Conservation (phyloP, 2,888 invertebrate genomes). For the Pyrrhosoma nymphula region DNA sequence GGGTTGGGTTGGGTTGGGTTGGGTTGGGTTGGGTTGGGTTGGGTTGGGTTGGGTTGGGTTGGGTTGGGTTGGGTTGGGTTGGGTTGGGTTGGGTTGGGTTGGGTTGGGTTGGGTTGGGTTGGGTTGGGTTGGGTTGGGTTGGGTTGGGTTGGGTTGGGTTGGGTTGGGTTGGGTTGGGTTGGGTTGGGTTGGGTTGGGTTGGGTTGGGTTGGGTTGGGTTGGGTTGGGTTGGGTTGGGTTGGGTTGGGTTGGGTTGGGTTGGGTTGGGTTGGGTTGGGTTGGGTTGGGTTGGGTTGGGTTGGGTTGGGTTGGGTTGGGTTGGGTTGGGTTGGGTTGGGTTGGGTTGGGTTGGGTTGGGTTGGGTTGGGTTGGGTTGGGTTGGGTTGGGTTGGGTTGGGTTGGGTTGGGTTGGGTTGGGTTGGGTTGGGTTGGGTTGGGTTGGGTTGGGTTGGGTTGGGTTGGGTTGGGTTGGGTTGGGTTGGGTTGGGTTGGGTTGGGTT, state of each 20-base stretch:
- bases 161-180: conserved; percentile 72
- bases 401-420: conserved; percentile 1
- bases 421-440: conserved; percentile 1
- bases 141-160: conserved; percentile 71
- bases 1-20: too few species aligned
- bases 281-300: conserved; percentile 1
- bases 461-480: conserved; percentile 1
- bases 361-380: conserved; percentile 27
- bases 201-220: conserved; percentile 39
- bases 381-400: conserved; percentile 1
- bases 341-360: conserved; percentile 39
- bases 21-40: conserved; percentile 71
- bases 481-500: conserved; percentile 29
- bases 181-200: conserved; percentile 39
- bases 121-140: conserved; percentile 72
- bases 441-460: conserved; percentile 1
- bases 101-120: conserved; percentile 73
- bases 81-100: conserved; percentile 73
- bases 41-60: conserved; percentile 72
- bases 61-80: conserved; percentile 72
- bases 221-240: conserved; percentile 39
- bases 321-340: conserved; percentile 39
- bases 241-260: conserved; percentile 39
- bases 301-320: conserved; percentile 39
- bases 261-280: too few species aligned